Evolutionary conservation across 2,888 invertebrate genomes (phyloP).

Genomic region (Dynastes grantii): DNA sequence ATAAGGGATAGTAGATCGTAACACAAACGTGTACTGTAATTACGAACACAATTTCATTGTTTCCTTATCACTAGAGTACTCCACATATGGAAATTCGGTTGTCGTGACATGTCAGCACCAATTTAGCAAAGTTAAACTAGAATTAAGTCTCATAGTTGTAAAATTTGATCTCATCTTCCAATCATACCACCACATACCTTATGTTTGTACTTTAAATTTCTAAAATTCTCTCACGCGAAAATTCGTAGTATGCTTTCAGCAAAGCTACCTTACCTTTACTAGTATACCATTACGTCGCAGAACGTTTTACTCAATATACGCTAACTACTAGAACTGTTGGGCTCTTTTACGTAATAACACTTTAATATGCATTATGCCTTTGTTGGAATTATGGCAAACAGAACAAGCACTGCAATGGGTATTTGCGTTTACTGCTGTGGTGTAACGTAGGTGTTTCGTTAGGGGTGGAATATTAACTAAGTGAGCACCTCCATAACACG

Average conservation of each 20-base stretch:
- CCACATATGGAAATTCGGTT: background rate
- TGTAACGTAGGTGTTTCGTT: too few species aligned
- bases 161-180: too few species aligned
- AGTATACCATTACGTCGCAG: background rate
- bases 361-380: background rate
- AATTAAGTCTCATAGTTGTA: too few species aligned
- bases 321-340: background rate
- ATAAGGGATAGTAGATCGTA: too few species aligned
- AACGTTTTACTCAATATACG: background rate
- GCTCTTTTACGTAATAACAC: background rate
- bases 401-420: too few species aligned
- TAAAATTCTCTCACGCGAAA: background rate
- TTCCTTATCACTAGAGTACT: background rate
- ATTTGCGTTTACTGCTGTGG: too few species aligned
- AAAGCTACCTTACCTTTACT: background rate
- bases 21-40: background rate
- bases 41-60: background rate
- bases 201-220: conserved; percentile 1
- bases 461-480: too few species aligned
- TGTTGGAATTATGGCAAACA: too few species aligned
- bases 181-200: background rate
- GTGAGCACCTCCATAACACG: too few species aligned
- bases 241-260: background rate
- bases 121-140: too few species aligned
- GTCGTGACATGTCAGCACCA: too few species aligned